Conservation (phyloP, 2,888 invertebrate species). For the Hartigia nigra region DNA sequence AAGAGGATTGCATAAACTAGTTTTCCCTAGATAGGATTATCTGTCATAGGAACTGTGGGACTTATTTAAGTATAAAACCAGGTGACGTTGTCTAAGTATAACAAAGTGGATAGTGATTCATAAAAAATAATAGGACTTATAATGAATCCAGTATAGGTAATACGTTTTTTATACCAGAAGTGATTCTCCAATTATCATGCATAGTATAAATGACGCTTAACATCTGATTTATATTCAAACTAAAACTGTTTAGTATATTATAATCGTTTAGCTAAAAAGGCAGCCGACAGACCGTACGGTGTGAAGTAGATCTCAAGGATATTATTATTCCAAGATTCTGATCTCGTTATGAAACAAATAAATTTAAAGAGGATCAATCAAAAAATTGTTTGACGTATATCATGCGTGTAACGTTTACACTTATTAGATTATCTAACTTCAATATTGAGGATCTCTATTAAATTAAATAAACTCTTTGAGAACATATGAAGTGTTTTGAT, state of each 20-base stretch:
- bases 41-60: not conserved
- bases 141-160: not conserved
- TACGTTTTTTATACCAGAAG: not conserved
- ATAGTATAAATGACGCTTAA: not conserved
- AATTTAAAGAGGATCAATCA: not conserved
- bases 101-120: not conserved
- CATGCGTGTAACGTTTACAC: not conserved
- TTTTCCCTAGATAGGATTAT: not conserved
- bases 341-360: not conserved
- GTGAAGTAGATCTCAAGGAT: conserved; percentile 2
- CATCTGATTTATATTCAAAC: conserved; percentile 6
- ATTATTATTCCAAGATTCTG: conserved; percentile 10
- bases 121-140: not conserved
- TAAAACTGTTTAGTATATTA: conserved; percentile 6
- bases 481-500: not conserved
- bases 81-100: not conserved
- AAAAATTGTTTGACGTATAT: not conserved
- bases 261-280: conserved; percentile 3
- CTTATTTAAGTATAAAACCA: not conserved
- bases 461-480: not conserved
- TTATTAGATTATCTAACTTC: not conserved
- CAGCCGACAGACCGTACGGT: conserved; percentile 3
- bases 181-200: not conserved
- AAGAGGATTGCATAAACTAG: not conserved
- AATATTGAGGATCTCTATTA: not conserved